Base-by-base conservation (phyloP, 2,797 vertebrate species). In the Momotus momota region DNA sequence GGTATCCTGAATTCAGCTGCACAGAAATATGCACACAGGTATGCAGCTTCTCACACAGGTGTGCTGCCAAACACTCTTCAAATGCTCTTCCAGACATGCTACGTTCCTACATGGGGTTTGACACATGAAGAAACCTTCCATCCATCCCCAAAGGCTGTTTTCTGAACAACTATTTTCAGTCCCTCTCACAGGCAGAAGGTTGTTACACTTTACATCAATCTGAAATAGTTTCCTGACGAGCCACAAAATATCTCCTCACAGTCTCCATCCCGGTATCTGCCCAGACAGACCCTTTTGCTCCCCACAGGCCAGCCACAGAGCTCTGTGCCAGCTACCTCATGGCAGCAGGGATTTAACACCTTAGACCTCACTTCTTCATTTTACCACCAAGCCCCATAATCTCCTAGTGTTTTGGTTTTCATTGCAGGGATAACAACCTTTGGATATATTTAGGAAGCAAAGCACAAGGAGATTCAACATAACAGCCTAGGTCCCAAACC, bases 291-390 rank as follows among this genome's bases (percentile, higher is more conserved):
- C 7, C 19, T 45, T 51, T 58, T 10, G 20, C 9, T 79, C 26
- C 51, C 38, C 13, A 7, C 0, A 0, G 25, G 19, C 33, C 74
- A 29, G 38, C 40, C 38, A 29, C 1, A 5, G 81, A 67, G 21
- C n/a, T n/a, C 17, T 2, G 0, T 3, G 2, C 15, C 82, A 85
- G 18, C 55, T 64, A 35, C 27, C 15, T 16, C 9, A 10, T 0
- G 0, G 29, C 1, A 5, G 5, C 8, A 19, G 12, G 4, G 5
- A n/a, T 41, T 71, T n/a, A 57, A 84, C 77, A 51, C 19, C 66
- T 74, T 38, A 48, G 17, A 27, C 13, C n/a, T 74, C 3, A 1
- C 12, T 73, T 46, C 66, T 73, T 43, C 8, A 6, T 67, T 89
- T 51, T 46, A 35, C 27, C 26, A 66, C 14, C 19, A n/a, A 35